Base-by-base conservation (phyloP, 2,888 invertebrate genomes). In the Drosophila differens region DNA sequence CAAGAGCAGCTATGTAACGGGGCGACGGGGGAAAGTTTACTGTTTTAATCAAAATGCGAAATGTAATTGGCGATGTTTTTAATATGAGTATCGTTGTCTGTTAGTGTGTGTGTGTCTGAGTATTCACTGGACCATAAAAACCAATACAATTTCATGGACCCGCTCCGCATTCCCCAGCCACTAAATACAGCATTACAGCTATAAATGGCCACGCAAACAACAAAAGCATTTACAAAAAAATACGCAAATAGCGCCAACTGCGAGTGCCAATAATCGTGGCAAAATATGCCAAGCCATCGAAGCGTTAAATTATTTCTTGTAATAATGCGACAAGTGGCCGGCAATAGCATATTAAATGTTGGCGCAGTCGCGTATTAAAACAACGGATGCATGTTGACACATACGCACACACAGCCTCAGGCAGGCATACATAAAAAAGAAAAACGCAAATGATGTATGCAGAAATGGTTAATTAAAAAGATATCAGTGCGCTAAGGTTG, bases 291-390 rank as follows among this genome's bases (percentile, higher is more conserved):
- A 59, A 76, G 32, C 57, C 78, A 61, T 25, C 73, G 78, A 83
- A 55, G 81, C 86, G 78, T 78, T 88, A 78, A 84, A 88, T 89
- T 85, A 81, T 81, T 51, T 65, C 37, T 41, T 37, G 25, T 32
- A 14, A n/a, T 28, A 65, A 33, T 39, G 32, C n/a, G 52, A 7
- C 16, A 51, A 39, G 53, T 54, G 62, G 55, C 55, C 68, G 58
- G 0, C 37, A 28, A 39, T 14, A n/a, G n/a, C 14, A n/a, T 32
- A 22, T 14, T 14, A 30, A 52, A 3, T n/a, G 30, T 52, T 19
- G 19, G 22, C 44, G 22, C 2, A 44, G 41, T 22, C 12, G 44
- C 12, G 12, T 5, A 22, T 44, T 44, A 12, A 44, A 44, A 44
- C 22, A 22, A 44, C 22, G 22, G 12, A 12, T 22, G 12, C 44